A percentile compares a stretch with the other conserved stretches of the same genome.
These are phyloP conservation scores for Conger conger DNA, from an alignment of 2,113 vertebrate species.

Conservation along the genomic window DNA sequence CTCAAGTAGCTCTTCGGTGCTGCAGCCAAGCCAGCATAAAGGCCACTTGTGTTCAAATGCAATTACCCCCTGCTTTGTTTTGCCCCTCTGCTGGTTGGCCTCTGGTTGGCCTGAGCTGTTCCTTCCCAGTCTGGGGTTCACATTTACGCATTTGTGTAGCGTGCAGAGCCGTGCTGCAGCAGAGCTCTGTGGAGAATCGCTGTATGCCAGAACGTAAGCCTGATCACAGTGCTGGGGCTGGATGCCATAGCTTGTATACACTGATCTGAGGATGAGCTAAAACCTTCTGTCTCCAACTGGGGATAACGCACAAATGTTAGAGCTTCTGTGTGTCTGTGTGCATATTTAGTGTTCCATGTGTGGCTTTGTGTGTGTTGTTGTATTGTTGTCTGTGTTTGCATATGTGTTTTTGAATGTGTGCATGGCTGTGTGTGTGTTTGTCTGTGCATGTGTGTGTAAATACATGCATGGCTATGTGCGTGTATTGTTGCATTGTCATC, in stretches of 20 bases:
- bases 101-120: no score
- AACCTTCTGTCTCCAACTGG: not conserved
- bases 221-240: not conserved
- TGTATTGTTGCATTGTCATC: no score
- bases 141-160: not conserved
- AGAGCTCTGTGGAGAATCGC: not conserved
- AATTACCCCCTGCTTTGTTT: slow-evolving; percentile 11
- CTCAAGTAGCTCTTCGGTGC: slow-evolving; percentile 10
- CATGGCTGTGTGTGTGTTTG: not conserved
- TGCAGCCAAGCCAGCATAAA: slow-evolving; percentile 30
- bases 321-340: no score
- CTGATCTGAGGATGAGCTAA: not conserved
- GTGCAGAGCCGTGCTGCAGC: not conserved
- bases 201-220: not conserved
- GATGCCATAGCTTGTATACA: not conserved
- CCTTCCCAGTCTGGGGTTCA: not conserved
- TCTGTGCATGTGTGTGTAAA: not conserved
- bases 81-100: not conserved
- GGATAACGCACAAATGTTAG: not conserved
- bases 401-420: not conserved
- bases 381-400: not conserved
- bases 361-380: no score
- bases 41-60: slow-evolving; percentile 21
- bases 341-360: no score
- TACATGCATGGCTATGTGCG: not conserved